Percentiles rank a stretch among this genome's conserved stretches.
Evolutionary conservation across 2,113 vertebrate species (phyloP).

Genomic region (Gobiocypris rarus): DNA sequence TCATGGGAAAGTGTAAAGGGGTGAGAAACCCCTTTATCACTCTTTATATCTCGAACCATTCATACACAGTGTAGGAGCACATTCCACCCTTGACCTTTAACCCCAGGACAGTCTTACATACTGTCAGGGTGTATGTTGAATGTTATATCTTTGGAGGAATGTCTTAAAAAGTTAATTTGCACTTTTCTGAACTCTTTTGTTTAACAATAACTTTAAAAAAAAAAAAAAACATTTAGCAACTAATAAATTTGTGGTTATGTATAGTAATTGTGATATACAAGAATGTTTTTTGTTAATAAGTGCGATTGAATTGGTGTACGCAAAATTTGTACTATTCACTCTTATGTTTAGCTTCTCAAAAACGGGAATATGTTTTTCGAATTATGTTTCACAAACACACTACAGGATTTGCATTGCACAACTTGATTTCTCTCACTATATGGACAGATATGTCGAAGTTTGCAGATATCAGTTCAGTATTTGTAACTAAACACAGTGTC

Average conservation of each 20-base stretch:
- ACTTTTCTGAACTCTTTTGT: constrained; percentile 65
- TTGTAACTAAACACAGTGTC: neutral
- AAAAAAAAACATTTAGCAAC: constrained; percentile 35
- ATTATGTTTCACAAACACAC: constrained; percentile 30
- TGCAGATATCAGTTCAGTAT: constrained; percentile 20
- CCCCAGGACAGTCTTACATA: constrained; percentile 25
- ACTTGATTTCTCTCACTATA: neutral
- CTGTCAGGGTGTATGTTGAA: constrained; percentile 59
- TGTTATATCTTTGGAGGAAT: constrained; percentile 73
- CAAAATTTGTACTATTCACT: constrained; percentile 24
- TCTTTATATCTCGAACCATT: neutral
- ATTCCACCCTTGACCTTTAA: constrained; percentile 34
- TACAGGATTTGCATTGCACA: constrained; percentile 42
- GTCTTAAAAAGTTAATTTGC: constrained; percentile 73
- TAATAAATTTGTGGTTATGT: constrained; percentile 52
- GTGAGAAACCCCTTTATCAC: neutral
- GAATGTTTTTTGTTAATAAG: constrained; percentile 69
- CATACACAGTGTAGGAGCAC: constrained; percentile 23
- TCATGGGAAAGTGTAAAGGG: neutral
- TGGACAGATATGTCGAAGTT: constrained; percentile 14
- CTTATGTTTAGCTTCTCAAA: constrained; percentile 14
- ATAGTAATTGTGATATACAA: constrained; percentile 29
- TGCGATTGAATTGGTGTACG: constrained; percentile 36
- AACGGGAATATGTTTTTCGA: constrained; percentile 52
- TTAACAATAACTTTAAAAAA: constrained; percentile 59